These are phyloP conservation scores for Nesidiocoris tenuis DNA, from an alignment of 2,888 invertebrate species.

Conservation along the genomic window DNA sequence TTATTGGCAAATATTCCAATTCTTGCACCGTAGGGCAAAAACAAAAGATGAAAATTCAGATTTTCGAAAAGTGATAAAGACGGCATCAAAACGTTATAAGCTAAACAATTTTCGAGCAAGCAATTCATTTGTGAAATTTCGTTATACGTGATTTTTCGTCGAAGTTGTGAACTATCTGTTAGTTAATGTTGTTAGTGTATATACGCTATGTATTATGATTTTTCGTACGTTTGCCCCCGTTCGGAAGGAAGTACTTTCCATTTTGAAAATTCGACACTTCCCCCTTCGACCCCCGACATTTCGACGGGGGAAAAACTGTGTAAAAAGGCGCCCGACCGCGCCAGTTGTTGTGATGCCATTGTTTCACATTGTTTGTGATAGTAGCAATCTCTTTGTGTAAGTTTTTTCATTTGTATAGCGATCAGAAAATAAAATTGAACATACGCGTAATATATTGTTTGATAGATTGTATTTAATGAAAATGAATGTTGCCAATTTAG, in stretches of 20 bases:
- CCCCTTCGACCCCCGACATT: background rate
- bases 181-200: background rate
- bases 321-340: background rate
- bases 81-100: background rate
- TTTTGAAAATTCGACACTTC: background rate
- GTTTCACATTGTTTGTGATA: constrained; percentile 40
- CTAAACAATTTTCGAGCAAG: background rate
- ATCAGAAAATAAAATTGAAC: constrained; percentile 6
- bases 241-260: background rate
- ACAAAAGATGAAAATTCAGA: background rate
- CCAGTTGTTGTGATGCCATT: constrained; percentile 35
- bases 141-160: background rate
- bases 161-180: background rate
- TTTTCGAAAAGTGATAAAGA: background rate
- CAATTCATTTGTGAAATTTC: background rate
- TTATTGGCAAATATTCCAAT: background rate
- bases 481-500: constrained; percentile 40
- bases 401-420: constrained; percentile 32
- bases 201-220: background rate
- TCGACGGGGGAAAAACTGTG: background rate
- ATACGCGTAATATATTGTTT: constrained; percentile 5
- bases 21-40: background rate
- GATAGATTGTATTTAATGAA: constrained; percentile 10
- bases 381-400: constrained; percentile 41
- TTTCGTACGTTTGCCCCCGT: background rate